Conservation (phyloP, 2,113 vertebrate species). For the Ancistrus triradiatus region DNA sequence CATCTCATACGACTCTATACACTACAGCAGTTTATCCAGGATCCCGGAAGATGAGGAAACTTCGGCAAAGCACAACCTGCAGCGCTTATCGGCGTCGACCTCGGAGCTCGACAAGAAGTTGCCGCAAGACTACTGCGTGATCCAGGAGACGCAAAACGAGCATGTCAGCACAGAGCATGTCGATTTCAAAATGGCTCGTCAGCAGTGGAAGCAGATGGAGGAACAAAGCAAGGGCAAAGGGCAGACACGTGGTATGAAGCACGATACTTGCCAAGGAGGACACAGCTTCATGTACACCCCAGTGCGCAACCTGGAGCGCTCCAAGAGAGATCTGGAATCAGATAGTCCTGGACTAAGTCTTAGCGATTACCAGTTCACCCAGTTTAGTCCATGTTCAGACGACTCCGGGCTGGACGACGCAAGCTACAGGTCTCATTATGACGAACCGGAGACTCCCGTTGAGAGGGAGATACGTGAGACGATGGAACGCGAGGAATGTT, state of each 20-base stretch:
- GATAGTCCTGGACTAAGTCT: constrained; percentile 61
- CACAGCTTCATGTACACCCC: constrained; percentile 71
- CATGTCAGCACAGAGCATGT: constrained; percentile 74
- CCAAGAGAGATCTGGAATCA: constrained; percentile 54
- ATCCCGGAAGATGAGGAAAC: constrained; percentile 68
- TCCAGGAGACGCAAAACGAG: constrained; percentile 69
- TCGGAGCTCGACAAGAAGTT: constrained; percentile 61
- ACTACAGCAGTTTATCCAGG: constrained; percentile 62
- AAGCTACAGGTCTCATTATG: constrained; percentile 66
- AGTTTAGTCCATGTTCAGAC: constrained; percentile 72
- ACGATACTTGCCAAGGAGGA: constrained; percentile 54
- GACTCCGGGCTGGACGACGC: constrained; percentile 71
- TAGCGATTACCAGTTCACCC: constrained; percentile 61
- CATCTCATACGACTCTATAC: constrained; percentile 53
- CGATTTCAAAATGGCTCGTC: constrained; percentile 68
- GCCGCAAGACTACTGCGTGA: constrained; percentile 72
- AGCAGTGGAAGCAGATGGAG: constrained; percentile 74
- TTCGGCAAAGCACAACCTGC: constrained; percentile 50
- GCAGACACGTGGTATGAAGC: constrained; percentile 51
- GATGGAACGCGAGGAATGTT: constrained; percentile 67
- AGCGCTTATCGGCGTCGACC: constrained; percentile 36
- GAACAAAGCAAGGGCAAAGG: constrained; percentile 65
- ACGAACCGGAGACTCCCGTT: constrained; percentile 67
- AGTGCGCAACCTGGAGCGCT: constrained; percentile 63
- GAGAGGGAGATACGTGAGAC: constrained; percentile 70